A percentile compares a stretch with the other conserved stretches of the same genome.
These are phyloP conservation scores for Stenodera caucasica DNA, from an alignment of 2,888 invertebrate species.

Conservation along the genomic window DNA sequence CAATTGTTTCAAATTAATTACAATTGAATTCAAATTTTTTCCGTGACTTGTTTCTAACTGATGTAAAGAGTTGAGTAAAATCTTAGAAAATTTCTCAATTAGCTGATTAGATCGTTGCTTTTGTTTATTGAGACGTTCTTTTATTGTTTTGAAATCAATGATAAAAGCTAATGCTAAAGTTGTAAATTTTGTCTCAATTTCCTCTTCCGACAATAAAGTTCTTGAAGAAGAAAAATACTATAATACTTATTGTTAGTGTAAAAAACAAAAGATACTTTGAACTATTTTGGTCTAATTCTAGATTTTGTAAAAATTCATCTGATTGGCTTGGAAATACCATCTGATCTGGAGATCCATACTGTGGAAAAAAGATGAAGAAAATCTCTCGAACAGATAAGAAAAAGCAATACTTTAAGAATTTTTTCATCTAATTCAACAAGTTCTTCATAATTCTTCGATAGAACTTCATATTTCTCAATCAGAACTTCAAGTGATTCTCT, in stretches of 20 bases:
- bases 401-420: too few relatives aligned
- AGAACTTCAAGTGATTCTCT: too few relatives aligned
- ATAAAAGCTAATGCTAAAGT: constrained; percentile 7
- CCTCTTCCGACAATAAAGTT: not conserved
- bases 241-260: not conserved
- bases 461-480: too few relatives aligned
- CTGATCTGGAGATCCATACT: too few relatives aligned
- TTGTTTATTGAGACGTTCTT: constrained; percentile 4
- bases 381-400: too few relatives aligned
- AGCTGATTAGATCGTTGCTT: constrained; percentile 9
- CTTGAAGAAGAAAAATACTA: not conserved
- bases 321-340: constrained; percentile 31
- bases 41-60: constrained; percentile 3
- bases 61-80: constrained; percentile 6
- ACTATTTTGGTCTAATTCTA: constrained; percentile 31
- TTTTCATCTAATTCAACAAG: too few relatives aligned
- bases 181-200: constrained; percentile 14
- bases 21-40: not conserved
- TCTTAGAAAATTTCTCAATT: not conserved
- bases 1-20: constrained; percentile 8
- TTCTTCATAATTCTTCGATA: too few relatives aligned
- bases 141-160: constrained; percentile 4
- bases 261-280: constrained; percentile 30
- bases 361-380: too few relatives aligned
- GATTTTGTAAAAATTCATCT: constrained; percentile 34